Evolutionary conservation across 1,140 invertebrate species (phyloP), one percentile per base, ranked within the genome.

Genomic region (Drosophila nigromelanica): DNA sequence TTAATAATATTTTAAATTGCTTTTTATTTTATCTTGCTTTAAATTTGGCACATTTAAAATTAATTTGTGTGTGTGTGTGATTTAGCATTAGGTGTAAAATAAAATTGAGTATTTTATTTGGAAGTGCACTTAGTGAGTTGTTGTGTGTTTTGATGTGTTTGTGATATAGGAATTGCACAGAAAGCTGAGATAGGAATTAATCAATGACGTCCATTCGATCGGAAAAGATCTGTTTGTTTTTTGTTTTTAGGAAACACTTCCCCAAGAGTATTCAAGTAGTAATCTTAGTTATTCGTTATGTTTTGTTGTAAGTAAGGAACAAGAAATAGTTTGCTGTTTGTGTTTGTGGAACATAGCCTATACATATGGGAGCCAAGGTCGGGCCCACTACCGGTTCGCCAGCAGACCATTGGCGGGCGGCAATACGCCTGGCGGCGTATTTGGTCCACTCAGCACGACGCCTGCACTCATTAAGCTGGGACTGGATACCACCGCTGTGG

Each of bases 41-140:
- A 64, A 83, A 89, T 89, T 89, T 89, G 83, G 83, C 83, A 89
- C 83, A 89, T 89, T 89, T 83, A 89, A 89, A 89, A 83, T 89
- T 87, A 87, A 83, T 71, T 83, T 77, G 66, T 69, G 62, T 71
- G 43, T 81, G 37, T 70, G 33, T 70, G 33, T 56, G 21, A 40
- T 60, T 50, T 45, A 39, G 54, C 37, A 42, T 55, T 73, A 77
- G 73, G 73, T 85, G 61, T 83, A 76, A 66, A 76, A 66, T 59
- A 60, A 63, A 54, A 30, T 87, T 86, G 79, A 89, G 83, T 89
- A 83, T 89, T 77, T 52, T 69, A 72, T 87, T 80, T 89, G 85
- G 73, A 82, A 80, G 73, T 89, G 83, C 76, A 79, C 67, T 63
- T 58, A 71, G 73, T 59, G 40, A 52, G 70, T 73, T 40, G 51